Evolutionary conservation across 2,888 invertebrate genomes (phyloP).

Genomic region (Orthonychiurus folsomi): DNA sequence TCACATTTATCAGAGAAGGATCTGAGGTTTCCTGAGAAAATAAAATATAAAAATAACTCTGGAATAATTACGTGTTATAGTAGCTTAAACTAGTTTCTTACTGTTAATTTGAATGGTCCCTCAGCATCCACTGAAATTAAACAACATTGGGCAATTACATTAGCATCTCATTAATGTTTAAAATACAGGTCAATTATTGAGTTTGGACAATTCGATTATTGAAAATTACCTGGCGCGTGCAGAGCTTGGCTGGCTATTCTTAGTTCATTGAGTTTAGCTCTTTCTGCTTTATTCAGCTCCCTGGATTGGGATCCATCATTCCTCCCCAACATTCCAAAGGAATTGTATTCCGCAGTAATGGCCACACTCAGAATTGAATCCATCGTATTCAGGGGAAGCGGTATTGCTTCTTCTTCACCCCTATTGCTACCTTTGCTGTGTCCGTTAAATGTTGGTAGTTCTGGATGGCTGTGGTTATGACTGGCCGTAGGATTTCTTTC

Average conservation of each 20-base stretch:
- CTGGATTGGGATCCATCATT: slow-evolving; percentile 22
- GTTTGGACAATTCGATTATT: too few relatives aligned
- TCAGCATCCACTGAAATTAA: slow-evolving; percentile 78
- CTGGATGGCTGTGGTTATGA: too few relatives aligned
- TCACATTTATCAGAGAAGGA: slow-evolving; percentile 63
- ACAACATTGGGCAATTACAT: too few relatives aligned
- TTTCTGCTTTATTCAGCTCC: slow-evolving; percentile 69
- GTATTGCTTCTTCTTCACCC: slow-evolving; percentile 3
- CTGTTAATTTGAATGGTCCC: slow-evolving; percentile 34
- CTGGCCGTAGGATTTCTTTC: slow-evolving; percentile 4
- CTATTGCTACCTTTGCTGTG: background rate
- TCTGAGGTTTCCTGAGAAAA: slow-evolving; percentile 35
- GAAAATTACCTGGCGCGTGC: too few relatives aligned
- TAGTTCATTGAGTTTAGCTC: slow-evolving; percentile 71
- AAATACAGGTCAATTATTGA: too few relatives aligned
- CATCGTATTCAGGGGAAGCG: slow-evolving; percentile 49
- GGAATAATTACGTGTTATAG: background rate
- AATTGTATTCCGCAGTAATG: slow-evolving; percentile 73
- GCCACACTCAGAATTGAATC: slow-evolving; percentile 77
- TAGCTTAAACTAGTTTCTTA: slow-evolving; percentile 14
- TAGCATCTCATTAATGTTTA: too few relatives aligned
- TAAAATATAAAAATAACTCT: too few relatives aligned
- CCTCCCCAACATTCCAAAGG: slow-evolving; percentile 55
- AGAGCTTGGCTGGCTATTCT: slow-evolving; percentile 78
- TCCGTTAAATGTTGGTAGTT: too few relatives aligned